Evolutionary conservation across 1,140 invertebrate genomes (phyloP).

Genomic region (Ostrea denselamellosa): DNA sequence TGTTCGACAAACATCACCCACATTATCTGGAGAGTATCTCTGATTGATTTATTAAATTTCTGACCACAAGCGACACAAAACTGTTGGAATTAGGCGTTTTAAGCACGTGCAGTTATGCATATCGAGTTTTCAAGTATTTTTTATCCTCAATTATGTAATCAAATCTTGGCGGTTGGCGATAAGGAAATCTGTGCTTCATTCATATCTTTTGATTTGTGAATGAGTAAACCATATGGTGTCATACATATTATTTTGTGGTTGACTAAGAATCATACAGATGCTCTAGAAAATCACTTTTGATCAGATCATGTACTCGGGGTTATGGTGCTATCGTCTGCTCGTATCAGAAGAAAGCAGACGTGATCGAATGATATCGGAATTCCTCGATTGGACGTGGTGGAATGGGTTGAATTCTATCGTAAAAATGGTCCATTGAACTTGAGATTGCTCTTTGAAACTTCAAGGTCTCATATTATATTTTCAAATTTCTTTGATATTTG

Average conservation of each 20-base stretch:
- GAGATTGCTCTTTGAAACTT: neutral
- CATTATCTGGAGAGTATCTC: neutral
- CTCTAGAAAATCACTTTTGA: neutral
- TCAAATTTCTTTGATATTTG: neutral
- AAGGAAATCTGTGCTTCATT: neutral
- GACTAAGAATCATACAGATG: neutral
- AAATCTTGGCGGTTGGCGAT: neutral
- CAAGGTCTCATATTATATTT: neutral
- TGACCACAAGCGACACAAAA: conserved; percentile 21
- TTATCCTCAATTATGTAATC: conserved; percentile 19
- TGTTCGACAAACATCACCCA: neutral
- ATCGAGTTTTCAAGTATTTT: conserved; percentile 13
- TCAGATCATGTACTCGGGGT: neutral
- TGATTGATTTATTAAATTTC: neutral
- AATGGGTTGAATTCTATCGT: conserved; percentile 20
- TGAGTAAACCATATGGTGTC: neutral
- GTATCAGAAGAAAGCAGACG: neutral
- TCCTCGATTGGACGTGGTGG: neutral
- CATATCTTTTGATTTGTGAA: conserved; percentile 37
- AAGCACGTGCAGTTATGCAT: conserved; percentile 34
- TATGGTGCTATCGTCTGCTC: conserved; percentile 16
- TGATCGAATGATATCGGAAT: conserved; percentile 6
- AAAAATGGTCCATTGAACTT: conserved; percentile 3
- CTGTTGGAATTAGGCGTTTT: conserved; percentile 11
- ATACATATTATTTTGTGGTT: neutral